Conservation (phyloP, 2,888 invertebrate species). For the Drosophila merina region DNA sequence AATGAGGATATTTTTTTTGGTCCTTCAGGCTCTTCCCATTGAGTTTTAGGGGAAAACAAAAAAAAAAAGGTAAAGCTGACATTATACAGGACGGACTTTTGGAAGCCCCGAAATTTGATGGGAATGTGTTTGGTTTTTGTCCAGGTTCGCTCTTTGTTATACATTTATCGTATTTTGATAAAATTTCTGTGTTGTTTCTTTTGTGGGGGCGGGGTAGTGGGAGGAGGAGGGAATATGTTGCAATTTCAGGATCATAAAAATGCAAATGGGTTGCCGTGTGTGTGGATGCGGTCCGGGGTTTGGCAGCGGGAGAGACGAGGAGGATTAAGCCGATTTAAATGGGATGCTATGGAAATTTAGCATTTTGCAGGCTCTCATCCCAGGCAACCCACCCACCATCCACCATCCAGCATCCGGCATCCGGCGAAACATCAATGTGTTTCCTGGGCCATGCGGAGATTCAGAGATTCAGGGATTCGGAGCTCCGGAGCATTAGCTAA, state of each 20-base stretch:
- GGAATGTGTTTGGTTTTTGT: conserved; percentile 1
- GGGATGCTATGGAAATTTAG: conserved; percentile 28
- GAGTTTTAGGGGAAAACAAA: conserved; percentile 2
- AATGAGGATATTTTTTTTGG: background rate
- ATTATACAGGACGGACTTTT: conserved; percentile 11
- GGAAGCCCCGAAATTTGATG: background rate
- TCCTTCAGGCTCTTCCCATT: conserved; percentile 4
- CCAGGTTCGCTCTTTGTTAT: conserved; percentile 11
- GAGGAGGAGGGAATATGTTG: conserved; percentile 32
- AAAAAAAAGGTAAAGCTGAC: conserved; percentile 14
- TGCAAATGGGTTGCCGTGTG: conserved; percentile 40
- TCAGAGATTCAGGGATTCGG: too few species aligned
- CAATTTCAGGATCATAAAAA: conserved; percentile 55
- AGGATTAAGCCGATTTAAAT: conserved; percentile 49
- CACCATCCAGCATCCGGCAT: background rate
- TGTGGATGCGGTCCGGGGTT: background rate
- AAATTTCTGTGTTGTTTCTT: conserved; percentile 10
- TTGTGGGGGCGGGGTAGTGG: too few species aligned
- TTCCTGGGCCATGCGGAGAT: background rate
- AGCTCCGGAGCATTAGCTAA: conserved; percentile 22
- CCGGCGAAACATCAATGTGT: background rate
- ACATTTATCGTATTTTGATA: conserved; percentile 44
- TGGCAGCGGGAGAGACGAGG: background rate
- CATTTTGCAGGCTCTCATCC: conserved; percentile 14
- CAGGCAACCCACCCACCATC: background rate